Conservation (phyloP, 2,113 vertebrate species). For the Empidonax traillii region DNA sequence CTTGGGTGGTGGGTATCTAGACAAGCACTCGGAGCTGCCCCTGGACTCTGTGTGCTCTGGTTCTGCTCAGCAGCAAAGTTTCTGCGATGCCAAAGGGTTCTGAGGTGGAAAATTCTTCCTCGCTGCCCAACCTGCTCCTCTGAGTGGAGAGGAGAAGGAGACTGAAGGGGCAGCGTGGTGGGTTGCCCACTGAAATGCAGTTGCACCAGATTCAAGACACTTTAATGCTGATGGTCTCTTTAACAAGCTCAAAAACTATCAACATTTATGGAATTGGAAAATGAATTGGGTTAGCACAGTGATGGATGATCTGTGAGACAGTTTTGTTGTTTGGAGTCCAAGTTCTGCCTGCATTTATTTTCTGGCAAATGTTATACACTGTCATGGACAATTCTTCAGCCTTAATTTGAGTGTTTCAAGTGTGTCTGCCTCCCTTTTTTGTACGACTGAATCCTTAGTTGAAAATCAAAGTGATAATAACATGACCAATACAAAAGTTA, state of each 20-base stretch:
- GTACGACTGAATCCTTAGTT: rapidly evolving
- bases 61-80: not conserved
- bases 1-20: not conserved
- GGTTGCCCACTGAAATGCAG: not conserved
- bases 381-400: not conserved
- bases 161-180: not conserved
- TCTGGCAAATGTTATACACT: not conserved
- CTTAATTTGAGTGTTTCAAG: not conserved
- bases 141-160: not conserved
- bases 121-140: not conserved
- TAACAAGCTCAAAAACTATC: not conserved
- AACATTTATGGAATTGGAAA: not conserved
- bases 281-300: not conserved
- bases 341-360: not conserved
- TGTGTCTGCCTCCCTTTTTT: not conserved
- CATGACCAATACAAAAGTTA: not conserved
- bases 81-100: not conserved
- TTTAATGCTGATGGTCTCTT: not conserved
- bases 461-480: not conserved
- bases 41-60: not conserved
- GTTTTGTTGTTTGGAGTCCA: not conserved
- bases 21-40: not conserved
- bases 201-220: not conserved
- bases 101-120: not conserved
- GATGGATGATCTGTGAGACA: not conserved